phyloP scores from a whole-genome alignment of 1,140 invertebrate genomes.

The Macrobrachium nipponense region DNA sequence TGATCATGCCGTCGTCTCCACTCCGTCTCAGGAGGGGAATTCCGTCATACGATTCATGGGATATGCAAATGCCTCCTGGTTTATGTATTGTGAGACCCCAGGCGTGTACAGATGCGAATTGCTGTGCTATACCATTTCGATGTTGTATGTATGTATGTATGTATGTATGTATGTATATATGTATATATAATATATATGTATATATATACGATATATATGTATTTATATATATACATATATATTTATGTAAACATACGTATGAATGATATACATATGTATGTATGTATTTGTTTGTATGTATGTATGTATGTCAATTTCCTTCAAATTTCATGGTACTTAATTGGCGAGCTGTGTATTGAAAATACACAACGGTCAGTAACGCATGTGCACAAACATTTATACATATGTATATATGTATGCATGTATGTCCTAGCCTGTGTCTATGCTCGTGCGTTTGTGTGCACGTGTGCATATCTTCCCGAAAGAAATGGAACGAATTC shows the following conservation, averaged over 20 bases:
- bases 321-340: too few species aligned
- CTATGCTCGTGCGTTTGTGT: background rate
- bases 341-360: too few species aligned
- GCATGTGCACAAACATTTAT: too few species aligned
- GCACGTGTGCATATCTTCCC: too few species aligned
- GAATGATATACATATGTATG: background rate
- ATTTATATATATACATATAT: constrained; percentile 8
- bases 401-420: background rate
- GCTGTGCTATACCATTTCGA: too few species aligned
- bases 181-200: constrained; percentile 5
- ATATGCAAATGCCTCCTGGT: background rate
- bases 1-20: too few species aligned
- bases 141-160: background rate
- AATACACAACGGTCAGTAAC: too few species aligned
- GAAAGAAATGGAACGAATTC: too few species aligned
- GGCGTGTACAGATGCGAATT: too few species aligned
- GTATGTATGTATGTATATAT: background rate
- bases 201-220: background rate
- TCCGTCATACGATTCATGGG: background rate
- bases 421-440: background rate
- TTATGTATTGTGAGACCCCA: background rate
- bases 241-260: constrained; percentile 5
- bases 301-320: background rate
- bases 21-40: background rate
- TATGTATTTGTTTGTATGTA: background rate